Percentiles rank a stretch among this genome's conserved stretches.
Conservation (phyloP, 2,113 vertebrate species). For the Crotalus horridus region DNA sequence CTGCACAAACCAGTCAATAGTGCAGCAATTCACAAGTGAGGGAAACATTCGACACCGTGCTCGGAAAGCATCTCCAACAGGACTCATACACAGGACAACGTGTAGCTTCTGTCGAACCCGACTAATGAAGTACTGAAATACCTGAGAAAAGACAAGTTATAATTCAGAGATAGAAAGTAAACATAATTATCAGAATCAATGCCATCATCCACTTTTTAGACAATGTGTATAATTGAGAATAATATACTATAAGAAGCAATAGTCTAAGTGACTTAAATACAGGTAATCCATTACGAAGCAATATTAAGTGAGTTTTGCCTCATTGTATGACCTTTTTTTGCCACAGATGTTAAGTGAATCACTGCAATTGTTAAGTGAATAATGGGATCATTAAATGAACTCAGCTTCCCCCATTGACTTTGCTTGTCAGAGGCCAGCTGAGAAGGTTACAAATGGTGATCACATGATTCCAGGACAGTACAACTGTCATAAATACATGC, state of each 20-base stretch:
- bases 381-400: background rate
- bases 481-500: background rate
- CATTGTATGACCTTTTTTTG: background rate
- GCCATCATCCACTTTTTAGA: background rate
- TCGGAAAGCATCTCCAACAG: constrained; percentile 80
- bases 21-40: constrained; percentile 83
- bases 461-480: background rate
- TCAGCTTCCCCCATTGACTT: background rate
- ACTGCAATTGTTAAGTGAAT: background rate
- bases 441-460: background rate
- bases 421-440: background rate
- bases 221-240: background rate
- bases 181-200: background rate
- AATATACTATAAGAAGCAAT: background rate
- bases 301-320: background rate
- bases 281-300: background rate
- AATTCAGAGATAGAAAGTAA: background rate
- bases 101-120: constrained; percentile 81
- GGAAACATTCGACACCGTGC: constrained; percentile 84
- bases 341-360: background rate
- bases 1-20: constrained; percentile 86
- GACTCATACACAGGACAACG: constrained; percentile 83
- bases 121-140: constrained; percentile 83
- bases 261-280: background rate
- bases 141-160: constrained; percentile 55